Evolutionary conservation across 2,797 vertebrate species (phyloP).

Genomic region (Gastrophryne carolinensis): DNA sequence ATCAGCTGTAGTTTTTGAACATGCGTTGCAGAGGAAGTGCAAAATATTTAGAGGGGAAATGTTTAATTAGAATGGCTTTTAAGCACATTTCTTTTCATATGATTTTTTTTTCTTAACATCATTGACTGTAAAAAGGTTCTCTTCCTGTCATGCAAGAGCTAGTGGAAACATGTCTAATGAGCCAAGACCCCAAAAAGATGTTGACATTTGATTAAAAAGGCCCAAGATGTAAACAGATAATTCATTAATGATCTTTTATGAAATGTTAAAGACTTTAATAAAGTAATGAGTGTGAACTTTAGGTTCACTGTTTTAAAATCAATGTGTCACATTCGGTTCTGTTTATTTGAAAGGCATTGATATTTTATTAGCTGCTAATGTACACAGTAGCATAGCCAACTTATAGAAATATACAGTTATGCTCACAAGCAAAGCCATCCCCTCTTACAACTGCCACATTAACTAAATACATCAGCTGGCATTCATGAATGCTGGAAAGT

Average conservation of each 20-base stretch:
- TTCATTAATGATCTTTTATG: constrained; percentile 50
- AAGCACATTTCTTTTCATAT: constrained; percentile 31
- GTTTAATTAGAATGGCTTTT: constrained; percentile 17
- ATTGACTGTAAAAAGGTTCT: constrained; percentile 37
- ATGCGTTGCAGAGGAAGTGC: constrained; percentile 34
- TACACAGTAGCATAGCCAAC: constrained; percentile 13
- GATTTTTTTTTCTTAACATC: constrained; percentile 33
- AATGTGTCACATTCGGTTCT: constrained; percentile 40
- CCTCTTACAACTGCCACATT: neutral
- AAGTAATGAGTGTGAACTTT: constrained; percentile 53
- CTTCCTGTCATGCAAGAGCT: constrained; percentile 34
- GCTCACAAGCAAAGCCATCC: no score
- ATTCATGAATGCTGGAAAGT: neutral
- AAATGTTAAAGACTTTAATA: constrained; percentile 53
- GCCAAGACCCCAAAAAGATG: constrained; percentile 51
- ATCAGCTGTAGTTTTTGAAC: constrained; percentile 38
- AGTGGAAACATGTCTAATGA: constrained; percentile 48
- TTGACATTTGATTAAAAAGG: constrained; percentile 54
- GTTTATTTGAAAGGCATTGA: constrained; percentile 32
- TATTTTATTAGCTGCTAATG: constrained; percentile 24
- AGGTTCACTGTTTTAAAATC: constrained; percentile 36
- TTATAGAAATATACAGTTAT: neutral
- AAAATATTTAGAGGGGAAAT: neutral
- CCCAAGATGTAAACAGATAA: constrained; percentile 52
- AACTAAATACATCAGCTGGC: neutral